These are phyloP conservation scores for Epinephelus awoara DNA, from an alignment of 2,797 vertebrate genomes.

Conservation along the genomic window DNA sequence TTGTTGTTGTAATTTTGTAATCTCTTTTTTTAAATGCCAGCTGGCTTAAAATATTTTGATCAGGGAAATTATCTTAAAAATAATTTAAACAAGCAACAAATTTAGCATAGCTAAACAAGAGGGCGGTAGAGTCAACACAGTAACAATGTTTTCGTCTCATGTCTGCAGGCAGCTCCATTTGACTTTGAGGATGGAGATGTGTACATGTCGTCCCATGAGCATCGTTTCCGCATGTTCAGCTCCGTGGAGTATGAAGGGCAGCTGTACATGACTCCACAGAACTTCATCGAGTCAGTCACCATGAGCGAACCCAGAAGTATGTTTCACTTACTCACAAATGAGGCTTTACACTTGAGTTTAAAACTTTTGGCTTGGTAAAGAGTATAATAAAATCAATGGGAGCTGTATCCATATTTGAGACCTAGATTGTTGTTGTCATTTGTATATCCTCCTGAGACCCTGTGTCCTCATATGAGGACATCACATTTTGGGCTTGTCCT, in stretches of 20 bases:
- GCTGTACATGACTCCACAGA: slow-evolving; percentile 96
- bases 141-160: slow-evolving; percentile 7
- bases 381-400: neutral
- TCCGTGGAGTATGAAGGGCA: slow-evolving; percentile 97
- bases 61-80: neutral
- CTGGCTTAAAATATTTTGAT: neutral
- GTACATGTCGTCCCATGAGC: slow-evolving; percentile 94
- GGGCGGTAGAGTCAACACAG: neutral
- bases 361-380: neutral
- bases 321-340: slow-evolving; percentile 39
- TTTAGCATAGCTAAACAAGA: too few species aligned
- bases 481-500: too few species aligned
- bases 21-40: neutral
- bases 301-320: slow-evolving; percentile 93
- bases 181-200: slow-evolving; percentile 92
- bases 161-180: slow-evolving; percentile 79
- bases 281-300: slow-evolving; percentile 97
- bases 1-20: neutral
- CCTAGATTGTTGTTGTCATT: too few species aligned
- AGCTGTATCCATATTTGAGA: neutral
- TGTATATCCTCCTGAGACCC: too few species aligned
- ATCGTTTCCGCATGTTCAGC: slow-evolving; percentile 94
- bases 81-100: neutral
- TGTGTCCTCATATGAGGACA: too few species aligned
- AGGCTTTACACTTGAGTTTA: neutral